Conservation (phyloP, 2,888 invertebrate species). For the Cactoblastis cactorum region DNA sequence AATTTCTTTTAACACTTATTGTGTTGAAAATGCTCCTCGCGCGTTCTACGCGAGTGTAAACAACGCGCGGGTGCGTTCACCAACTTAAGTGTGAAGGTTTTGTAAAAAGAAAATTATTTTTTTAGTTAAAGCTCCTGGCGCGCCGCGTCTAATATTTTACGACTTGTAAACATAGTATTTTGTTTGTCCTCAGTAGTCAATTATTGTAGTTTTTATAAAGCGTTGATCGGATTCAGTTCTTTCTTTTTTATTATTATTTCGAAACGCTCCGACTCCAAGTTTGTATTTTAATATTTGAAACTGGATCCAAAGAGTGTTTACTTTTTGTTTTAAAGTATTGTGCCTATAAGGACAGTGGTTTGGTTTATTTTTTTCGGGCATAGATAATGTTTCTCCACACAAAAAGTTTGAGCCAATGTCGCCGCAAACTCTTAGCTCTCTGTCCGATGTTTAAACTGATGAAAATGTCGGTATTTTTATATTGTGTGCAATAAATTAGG, state of each 20-base stretch:
- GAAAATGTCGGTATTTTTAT: slow-evolving; percentile 65
- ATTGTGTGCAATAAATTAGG: slow-evolving; percentile 70
- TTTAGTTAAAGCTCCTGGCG: slow-evolving; percentile 41
- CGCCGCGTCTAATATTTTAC: slow-evolving; percentile 27
- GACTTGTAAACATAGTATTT: slow-evolving; percentile 30
- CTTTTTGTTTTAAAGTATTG: slow-evolving; percentile 36
- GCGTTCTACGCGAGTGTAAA: no score
- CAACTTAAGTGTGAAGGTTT: no score
- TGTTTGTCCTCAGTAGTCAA: slow-evolving; percentile 49
- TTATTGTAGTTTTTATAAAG: slow-evolving; percentile 52
- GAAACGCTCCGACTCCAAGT: background rate
- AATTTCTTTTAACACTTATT: slow-evolving; percentile 24
- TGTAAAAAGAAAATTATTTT: slow-evolving; percentile 47
- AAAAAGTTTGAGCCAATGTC: slow-evolving; percentile 35
- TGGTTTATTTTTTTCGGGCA: slow-evolving; percentile 39
- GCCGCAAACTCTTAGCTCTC: slow-evolving; percentile 26
- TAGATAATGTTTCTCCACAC: slow-evolving; percentile 38
- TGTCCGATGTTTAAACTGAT: slow-evolving; percentile 16
- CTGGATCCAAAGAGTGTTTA: slow-evolving; percentile 37
- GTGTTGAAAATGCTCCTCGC: no score
- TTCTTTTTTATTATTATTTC: background rate
- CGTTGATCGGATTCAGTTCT: slow-evolving; percentile 42
- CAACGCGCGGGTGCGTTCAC: no score
- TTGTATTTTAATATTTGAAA: slow-evolving; percentile 23
- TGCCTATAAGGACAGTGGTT: slow-evolving; percentile 47